Conservation (phyloP, 2,797 vertebrate genomes). For the Lagorchestes hirsutus region DNA sequence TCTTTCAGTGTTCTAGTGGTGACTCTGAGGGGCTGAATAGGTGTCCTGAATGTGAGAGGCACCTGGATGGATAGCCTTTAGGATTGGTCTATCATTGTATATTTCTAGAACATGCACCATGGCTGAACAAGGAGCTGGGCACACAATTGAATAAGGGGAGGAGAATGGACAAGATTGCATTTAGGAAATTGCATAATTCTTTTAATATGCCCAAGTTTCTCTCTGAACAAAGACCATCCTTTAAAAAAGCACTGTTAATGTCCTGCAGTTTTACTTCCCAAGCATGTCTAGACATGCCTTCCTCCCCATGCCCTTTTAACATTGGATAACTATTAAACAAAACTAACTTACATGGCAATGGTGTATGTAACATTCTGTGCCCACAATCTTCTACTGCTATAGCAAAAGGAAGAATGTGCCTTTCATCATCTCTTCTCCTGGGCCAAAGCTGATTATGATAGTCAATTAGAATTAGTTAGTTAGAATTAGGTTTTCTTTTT, state of each 20-base stretch:
- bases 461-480: not conserved
- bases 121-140: not conserved
- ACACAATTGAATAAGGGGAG: not conserved
- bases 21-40: not conserved
- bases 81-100: not conserved
- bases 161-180: not conserved
- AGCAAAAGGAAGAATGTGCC: not conserved
- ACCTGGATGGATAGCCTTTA: not conserved
- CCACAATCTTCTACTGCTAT: not conserved
- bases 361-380: not conserved
- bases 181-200: not conserved
- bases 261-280: not conserved
- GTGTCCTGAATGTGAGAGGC: not conserved
- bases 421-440: not conserved
- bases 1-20: not conserved
- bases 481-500: not conserved
- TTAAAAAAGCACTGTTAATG: not conserved
- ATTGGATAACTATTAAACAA: not conserved
- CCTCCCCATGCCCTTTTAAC: not conserved
- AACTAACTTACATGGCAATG: not conserved
- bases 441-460: not conserved
- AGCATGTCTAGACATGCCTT: not conserved
- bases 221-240: not conserved
- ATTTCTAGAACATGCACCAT: not conserved
- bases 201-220: not conserved